These are phyloP conservation scores for Folsomia candida DNA, from an alignment of 2,888 invertebrate species.

Conservation along the genomic window DNA sequence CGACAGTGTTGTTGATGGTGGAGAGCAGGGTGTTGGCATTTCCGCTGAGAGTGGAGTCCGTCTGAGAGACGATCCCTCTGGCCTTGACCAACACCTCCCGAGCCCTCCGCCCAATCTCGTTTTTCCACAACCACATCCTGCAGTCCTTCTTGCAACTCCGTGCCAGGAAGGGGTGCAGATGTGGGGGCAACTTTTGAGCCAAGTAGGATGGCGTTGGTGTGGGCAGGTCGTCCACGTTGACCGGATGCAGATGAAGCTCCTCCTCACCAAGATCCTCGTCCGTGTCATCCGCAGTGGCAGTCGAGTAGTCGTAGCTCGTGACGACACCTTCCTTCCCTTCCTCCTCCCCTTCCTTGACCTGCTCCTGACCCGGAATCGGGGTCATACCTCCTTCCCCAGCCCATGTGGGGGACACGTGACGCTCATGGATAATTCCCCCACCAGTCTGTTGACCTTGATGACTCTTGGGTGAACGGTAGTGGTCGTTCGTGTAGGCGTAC, in stretches of 20 bases:
- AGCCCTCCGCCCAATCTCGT: constrained; percentile 19
- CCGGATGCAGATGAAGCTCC: background rate
- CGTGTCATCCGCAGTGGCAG: background rate
- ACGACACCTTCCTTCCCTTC: background rate
- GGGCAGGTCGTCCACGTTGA: constrained; percentile 21
- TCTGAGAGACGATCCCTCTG: background rate
- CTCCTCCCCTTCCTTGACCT: background rate
- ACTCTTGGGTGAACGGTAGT: background rate
- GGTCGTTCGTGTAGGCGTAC: background rate
- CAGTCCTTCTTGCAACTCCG: constrained; percentile 43
- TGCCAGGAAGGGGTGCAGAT: constrained; percentile 31
- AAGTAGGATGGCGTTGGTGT: constrained; percentile 30
- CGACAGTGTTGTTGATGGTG: too few relatives aligned
- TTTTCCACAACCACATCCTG: constrained; percentile 46
- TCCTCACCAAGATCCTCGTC: background rate
- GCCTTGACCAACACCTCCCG: constrained; percentile 7
- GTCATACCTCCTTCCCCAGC: background rate
- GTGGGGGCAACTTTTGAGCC: constrained; percentile 18
- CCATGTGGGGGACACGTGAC: background rate
- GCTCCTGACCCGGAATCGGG: background rate
- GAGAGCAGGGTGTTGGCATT: background rate
- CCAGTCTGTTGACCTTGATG: background rate
- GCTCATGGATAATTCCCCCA: background rate
- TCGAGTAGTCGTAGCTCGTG: background rate
- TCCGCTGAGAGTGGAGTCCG: background rate